Conservation (phyloP, 2,797 vertebrate genomes). For the Numenius phaeopus region DNA sequence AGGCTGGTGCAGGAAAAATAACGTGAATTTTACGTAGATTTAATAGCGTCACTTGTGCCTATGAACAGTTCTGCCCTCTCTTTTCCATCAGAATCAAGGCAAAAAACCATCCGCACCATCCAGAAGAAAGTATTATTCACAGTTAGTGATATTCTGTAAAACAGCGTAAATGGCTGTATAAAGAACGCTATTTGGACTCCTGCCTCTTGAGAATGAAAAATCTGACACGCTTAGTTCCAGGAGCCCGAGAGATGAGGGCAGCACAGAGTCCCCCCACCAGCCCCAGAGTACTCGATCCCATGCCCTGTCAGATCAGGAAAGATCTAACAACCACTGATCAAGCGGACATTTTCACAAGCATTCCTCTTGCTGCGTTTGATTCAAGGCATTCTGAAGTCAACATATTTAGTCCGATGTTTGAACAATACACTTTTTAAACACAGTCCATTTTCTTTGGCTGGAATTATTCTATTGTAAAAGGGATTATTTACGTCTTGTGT, state of each 20-base stretch:
- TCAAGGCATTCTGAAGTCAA: conserved; percentile 35
- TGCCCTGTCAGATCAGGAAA: accelerated
- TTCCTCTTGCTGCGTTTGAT: conserved; percentile 19
- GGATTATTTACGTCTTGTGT: conserved; percentile 62
- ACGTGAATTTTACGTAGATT: not conserved
- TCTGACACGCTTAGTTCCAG: not conserved
- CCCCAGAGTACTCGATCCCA: not conserved
- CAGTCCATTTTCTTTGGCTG: conserved; percentile 43
- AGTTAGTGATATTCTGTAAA: not conserved
- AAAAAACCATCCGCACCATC: not conserved
- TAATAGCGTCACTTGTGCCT: not conserved
- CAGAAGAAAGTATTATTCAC: not conserved
- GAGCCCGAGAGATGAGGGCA: not conserved
- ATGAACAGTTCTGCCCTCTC: not conserved
- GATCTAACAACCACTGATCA: not conserved
- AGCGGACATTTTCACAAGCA: not conserved
- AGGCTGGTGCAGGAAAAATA: not conserved
- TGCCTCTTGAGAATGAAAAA: not conserved
- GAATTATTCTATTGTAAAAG: conserved; percentile 65
- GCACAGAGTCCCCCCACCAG: not conserved
- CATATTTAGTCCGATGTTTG: not conserved
- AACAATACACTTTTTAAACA: conserved; percentile 40
- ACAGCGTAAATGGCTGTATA: not conserved
- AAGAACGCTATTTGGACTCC: not conserved
- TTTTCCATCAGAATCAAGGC: not conserved